phyloP scores from a whole-genome alignment of 2,797 vertebrate genomes.

The Hipposideros larvatus region DNA sequence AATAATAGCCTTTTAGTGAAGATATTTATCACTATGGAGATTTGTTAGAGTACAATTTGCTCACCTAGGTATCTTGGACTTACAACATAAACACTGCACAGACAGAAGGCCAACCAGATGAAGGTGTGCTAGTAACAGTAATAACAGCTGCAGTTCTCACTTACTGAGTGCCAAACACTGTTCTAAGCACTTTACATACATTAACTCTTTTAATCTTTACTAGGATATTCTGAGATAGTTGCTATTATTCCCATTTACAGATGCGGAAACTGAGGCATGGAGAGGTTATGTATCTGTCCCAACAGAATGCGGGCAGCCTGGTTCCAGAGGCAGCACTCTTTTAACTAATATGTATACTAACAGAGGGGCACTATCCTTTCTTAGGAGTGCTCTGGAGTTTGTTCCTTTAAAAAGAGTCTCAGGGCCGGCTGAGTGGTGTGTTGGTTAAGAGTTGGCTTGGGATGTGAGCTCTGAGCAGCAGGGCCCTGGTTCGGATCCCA shows the following conservation, averaged over 20 bases:
- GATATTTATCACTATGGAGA: not conserved
- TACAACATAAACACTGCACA: rapidly evolving
- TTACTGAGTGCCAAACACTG: not conserved
- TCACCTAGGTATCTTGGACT: not conserved
- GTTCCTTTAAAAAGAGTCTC: not conserved
- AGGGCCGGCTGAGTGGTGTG: no score
- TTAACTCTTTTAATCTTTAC: not conserved
- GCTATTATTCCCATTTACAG: not conserved
- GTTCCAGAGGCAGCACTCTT: not conserved
- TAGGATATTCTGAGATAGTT: not conserved
- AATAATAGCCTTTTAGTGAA: not conserved
- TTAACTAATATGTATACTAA: not conserved
- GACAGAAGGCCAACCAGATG: not conserved
- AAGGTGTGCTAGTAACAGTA: not conserved
- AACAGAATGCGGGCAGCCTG: not conserved
- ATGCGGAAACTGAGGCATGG: not conserved
- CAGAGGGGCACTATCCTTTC: not conserved
- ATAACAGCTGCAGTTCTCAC: not conserved
- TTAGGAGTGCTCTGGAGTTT: not conserved
- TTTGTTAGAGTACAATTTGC: not conserved
- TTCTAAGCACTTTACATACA: no score
- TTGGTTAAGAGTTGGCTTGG: no score
- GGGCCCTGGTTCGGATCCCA: no score
- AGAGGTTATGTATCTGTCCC: not conserved
- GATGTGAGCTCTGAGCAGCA: no score